These are phyloP conservation scores for Alethe castanea DNA, from an alignment of 2,113 vertebrate species.

Conservation along the genomic window DNA sequence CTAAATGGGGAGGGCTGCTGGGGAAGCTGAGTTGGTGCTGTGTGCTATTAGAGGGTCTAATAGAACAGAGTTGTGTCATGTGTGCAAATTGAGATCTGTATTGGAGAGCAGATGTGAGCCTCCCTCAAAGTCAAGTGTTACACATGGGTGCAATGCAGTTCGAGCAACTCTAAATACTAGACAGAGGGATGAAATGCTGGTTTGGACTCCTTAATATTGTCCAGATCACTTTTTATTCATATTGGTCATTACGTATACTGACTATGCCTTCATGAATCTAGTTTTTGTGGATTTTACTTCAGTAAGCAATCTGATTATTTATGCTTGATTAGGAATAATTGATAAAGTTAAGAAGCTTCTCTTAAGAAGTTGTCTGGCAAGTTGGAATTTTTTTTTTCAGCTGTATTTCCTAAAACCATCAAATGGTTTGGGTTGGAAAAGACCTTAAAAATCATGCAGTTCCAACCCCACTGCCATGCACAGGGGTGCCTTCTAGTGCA, in stretches of 20 bases:
- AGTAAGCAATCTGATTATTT: not conserved
- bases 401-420: not conserved
- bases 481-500: not conserved
- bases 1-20: not conserved
- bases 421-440: not conserved
- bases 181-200: not conserved
- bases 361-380: not conserved
- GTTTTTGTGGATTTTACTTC: not conserved
- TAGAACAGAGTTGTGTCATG: fast-evolving
- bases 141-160: fast-evolving
- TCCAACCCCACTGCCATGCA: not conserved
- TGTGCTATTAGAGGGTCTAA: not conserved
- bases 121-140: not conserved
- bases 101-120: not conserved
- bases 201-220: not conserved
- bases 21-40: not conserved
- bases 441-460: not conserved
- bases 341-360: not conserved
- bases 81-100: not conserved
- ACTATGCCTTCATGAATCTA: not conserved
- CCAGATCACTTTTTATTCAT: not conserved
- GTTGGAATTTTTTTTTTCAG: not conserved
- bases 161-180: not conserved
- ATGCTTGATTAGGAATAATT: not conserved
- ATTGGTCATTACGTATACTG: not conserved